Evolutionary conservation across 2,888 invertebrate genomes (phyloP).

Genomic region (Ornithoptera priamus): DNA sequence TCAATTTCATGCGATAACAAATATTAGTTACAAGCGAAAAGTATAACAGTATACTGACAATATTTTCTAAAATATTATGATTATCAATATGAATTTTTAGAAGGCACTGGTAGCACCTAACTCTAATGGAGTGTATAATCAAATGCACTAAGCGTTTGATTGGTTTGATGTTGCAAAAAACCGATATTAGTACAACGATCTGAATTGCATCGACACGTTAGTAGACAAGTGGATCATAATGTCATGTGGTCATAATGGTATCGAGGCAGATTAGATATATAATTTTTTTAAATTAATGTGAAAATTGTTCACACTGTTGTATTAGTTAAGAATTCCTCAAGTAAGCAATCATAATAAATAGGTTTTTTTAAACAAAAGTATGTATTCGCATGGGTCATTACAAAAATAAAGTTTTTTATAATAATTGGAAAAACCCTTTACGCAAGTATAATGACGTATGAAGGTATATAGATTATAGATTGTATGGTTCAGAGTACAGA

Average conservation of each 20-base stretch:
- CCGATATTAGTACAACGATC: neutral
- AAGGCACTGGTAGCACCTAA: neutral
- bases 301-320: neutral
- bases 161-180: neutral
- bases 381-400: neutral
- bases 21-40: neutral
- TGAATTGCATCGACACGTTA: neutral
- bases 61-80: too few species aligned
- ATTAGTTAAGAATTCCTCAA: neutral
- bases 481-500: neutral
- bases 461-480: neutral
- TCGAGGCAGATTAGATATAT: neutral
- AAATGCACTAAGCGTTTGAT: neutral
- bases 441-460: neutral
- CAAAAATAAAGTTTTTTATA: neutral
- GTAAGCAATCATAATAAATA: too few species aligned
- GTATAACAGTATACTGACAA: too few species aligned
- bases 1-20: neutral
- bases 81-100: neutral
- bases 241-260: neutral
- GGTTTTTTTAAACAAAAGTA: neutral
- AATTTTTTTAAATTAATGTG: neutral
- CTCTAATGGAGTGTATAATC: neutral
- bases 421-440: neutral
- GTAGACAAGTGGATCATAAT: neutral